Base-by-base conservation (phyloP, 2,888 invertebrate species). In the Meloe dianella region DNA sequence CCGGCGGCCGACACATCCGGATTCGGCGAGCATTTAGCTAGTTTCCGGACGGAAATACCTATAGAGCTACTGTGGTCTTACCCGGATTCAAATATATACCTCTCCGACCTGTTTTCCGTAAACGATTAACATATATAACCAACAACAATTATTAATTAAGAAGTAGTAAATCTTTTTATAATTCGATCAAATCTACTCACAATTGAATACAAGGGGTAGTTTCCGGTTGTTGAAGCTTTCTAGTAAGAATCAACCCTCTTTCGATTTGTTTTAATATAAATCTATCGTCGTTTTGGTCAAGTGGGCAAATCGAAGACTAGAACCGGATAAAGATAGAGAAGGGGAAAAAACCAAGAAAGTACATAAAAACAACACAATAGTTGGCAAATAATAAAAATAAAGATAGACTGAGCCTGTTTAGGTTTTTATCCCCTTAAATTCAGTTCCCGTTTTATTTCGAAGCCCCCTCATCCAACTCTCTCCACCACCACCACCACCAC, bases 11-110 rank as follows among this genome's bases (percentile, higher is more conserved):
- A 76, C 79, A 74, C 75, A 78, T 81, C 81, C 81, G 81, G 79
- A 80, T 80, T 79, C 79, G 76, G 75, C n/a, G 76, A 80, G 80
- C 80, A 80, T 81, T 81, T 80, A 80, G 78, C 73, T 75, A 77
- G 79, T 80, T 81, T 82, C 81, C 81, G 80, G 80, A 70, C 75
- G 79, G 80, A 80, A 79, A 79, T 77, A 80, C 80, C 80, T 77
- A 76, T 77, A 78, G 77, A 79, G 77, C 75, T 79, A 41, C 41
- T 41, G 79, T 73, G 80, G 80, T 80, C 78, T 77, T 75, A 71
- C 74, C 77, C 75, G 78, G 78, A 78, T 77, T 75, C 75, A 74
- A 76, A 77, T 75, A 61, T 68, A 68, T 65, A 62, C 60, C 67
- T 54, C 67, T 59, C 64, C 63, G 29, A 29, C 30, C 12, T 56